Base-by-base conservation (phyloP, 1,140 invertebrate genomes). In the Drosophila insularis region DNA sequence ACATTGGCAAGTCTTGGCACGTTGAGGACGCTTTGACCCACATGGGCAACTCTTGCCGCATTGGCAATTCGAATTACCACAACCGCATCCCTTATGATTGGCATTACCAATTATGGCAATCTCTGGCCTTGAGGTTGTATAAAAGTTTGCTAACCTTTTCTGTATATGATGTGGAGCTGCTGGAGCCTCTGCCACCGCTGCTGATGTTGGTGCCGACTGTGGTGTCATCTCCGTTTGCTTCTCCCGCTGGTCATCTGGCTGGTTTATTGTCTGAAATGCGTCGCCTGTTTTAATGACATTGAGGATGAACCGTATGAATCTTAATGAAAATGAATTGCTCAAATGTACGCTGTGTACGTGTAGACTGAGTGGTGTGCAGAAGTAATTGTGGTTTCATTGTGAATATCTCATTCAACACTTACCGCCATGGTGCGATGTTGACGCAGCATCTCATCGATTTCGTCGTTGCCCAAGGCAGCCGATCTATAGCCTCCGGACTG, bases 221-320 rank as follows among this genome's bases (percentile, higher is more conserved):
- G 7, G 5, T 46, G 37, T 27, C 58, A 46, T n/a, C 39, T 65
- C 39, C 14, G 19, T 17, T 54, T 53, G 4, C 43, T 43, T 39
- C 62, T 50, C 50, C 46, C 50, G 19, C 39, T 70, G 19, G 14
- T 69, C 59, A 65, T 68, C 64, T 54, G 68, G 32, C 31, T 27
- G 46, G 56, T 75, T 77, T 86, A 91, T 86, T 90, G 81, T 66
- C 90, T 91, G 87, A 91, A 91, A 91, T 89, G 82, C 90, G 90
- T 90, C 90, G 76, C 86, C 90, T 91, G 90, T 91, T 58, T 75
- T 91, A 91, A 89, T 91, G 81, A 81, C 73, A 85, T 84, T 37
- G 68, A 66, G 68, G 66, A 80, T 65, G 66, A 74, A 60, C 63
- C 68, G 80, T 68, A 74, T 66, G 74, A 78, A 71, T 78, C 68